A percentile compares a stretch with the other conserved stretches of the same genome.
These are phyloP conservation scores for Timema cristinae DNA, from an alignment of 2,888 invertebrate species.

Conservation along the genomic window DNA sequence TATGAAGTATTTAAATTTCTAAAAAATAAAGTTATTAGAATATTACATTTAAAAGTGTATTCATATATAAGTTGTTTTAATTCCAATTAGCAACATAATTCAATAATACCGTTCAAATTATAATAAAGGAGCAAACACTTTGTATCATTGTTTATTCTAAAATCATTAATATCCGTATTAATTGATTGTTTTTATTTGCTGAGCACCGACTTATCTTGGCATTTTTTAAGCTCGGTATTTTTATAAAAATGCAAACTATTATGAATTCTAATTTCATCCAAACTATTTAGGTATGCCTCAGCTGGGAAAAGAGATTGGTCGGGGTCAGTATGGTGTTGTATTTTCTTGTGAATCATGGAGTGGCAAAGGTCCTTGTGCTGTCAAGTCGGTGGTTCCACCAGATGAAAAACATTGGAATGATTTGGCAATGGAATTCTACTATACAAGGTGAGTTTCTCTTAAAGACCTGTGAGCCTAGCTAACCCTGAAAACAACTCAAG, in stretches of 20 bases:
- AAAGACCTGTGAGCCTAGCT: too few species aligned
- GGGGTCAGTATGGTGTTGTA: conserved; percentile 88
- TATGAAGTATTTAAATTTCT: too few species aligned
- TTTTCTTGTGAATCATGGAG: conserved; percentile 76
- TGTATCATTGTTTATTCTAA: too few species aligned
- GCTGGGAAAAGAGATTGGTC: conserved; percentile 60
- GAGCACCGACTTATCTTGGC: neutral
- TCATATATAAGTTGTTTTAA: too few species aligned
- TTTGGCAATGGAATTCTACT: conserved; percentile 86
- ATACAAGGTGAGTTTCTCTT: conserved; percentile 59
- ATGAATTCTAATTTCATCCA: neutral
- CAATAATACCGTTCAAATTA: too few species aligned
- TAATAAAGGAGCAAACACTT: too few species aligned
- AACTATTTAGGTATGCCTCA: conserved; percentile 48
- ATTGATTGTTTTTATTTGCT: neutral
- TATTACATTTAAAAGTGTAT: too few species aligned
- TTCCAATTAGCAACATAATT: too few species aligned
- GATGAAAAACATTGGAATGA: conserved; percentile 89
- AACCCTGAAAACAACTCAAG: too few species aligned
- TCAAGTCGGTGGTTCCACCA: conserved; percentile 83
- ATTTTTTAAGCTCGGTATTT: conserved; percentile 7
- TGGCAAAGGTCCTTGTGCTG: conserved; percentile 68
- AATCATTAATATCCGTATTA: too few species aligned
- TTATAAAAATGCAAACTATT: too few species aligned
- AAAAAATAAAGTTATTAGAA: too few species aligned